These are phyloP conservation scores for Watsonalla binaria DNA, from an alignment of 2,888 invertebrate genomes.

Conservation along the genomic window DNA sequence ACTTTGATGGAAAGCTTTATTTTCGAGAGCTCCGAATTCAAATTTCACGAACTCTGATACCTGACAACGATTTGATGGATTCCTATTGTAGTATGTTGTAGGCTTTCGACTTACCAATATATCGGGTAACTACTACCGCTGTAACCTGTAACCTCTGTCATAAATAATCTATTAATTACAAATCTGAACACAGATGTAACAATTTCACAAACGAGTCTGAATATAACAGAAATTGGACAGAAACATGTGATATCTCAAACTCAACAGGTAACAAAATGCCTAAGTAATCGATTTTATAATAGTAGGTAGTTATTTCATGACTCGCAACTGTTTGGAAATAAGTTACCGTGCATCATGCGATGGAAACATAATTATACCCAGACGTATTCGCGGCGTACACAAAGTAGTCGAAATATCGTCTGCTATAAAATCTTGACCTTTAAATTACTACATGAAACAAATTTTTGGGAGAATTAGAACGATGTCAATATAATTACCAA, in stretches of 20 bases:
- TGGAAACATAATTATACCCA: slow-evolving; percentile 35
- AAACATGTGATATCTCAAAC: slow-evolving; percentile 7
- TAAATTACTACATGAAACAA: not conserved
- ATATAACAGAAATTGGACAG: slow-evolving; percentile 4
- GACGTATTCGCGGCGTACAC: slow-evolving; percentile 30
- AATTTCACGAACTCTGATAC: too few species aligned
- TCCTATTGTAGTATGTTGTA: too few species aligned
- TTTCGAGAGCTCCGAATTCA: too few species aligned
- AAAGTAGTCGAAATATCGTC: slow-evolving; percentile 24
- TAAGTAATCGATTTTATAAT: slow-evolving; percentile 32
- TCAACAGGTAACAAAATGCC: slow-evolving; percentile 31
- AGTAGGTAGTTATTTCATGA: slow-evolving; percentile 37
- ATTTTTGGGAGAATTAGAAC: not conserved
- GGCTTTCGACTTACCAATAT: too few species aligned
- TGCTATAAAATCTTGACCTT: slow-evolving; percentile 16
- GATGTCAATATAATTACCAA: not conserved
- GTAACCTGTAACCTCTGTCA: too few species aligned
- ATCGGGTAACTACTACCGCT: too few species aligned
- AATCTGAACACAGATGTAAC: too few species aligned
- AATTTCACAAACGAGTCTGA: too few species aligned
- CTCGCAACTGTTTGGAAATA: slow-evolving; percentile 34
- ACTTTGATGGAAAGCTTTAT: too few species aligned
- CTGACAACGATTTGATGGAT: too few species aligned
- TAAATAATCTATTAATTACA: too few species aligned
- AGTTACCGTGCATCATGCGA: slow-evolving; percentile 39